A percentile compares a stretch with the other conserved stretches of the same genome.
Evolutionary conservation across 2,797 vertebrate species (phyloP).

Genomic region (Gymnoscopelus braueri): DNA sequence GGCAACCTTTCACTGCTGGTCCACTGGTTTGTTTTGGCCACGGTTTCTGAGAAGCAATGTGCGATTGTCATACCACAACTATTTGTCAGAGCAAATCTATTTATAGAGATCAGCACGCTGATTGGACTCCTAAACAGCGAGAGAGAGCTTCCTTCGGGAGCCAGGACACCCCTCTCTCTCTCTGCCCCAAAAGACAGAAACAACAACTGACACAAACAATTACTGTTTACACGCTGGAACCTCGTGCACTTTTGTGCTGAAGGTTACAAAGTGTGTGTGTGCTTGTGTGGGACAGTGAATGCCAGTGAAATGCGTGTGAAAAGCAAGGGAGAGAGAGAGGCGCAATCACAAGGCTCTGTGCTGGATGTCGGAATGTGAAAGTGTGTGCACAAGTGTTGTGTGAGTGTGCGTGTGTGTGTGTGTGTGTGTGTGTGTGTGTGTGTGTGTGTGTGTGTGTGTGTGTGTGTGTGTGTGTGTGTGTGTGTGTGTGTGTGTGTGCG

Average conservation of each 20-base stretch:
- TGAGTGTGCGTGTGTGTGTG: too few species aligned
- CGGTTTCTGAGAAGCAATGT: constrained; percentile 57
- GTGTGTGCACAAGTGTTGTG: too few species aligned
- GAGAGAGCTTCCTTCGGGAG: constrained; percentile 17
- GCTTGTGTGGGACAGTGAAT: not conserved
- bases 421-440: too few species aligned
- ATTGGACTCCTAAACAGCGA: constrained; percentile 43
- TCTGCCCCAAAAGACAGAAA: constrained; percentile 1
- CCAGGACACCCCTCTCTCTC: constrained; percentile 26
- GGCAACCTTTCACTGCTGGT: constrained; percentile 33
- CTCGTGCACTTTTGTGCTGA: not conserved
- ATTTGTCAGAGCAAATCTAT: constrained; percentile 77
- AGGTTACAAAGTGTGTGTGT: not conserved
- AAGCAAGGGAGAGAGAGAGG: not conserved
- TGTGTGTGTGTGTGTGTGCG: not conserved
- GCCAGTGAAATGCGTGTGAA: not conserved
- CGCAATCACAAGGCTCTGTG: too few species aligned
- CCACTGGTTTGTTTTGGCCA: constrained; percentile 64
- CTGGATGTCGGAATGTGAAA: too few species aligned
- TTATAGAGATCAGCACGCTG: constrained; percentile 66
- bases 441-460: too few species aligned
- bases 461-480: not conserved
- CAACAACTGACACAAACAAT: constrained; percentile 18
- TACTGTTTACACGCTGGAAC: not conserved
- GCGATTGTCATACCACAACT: constrained; percentile 69